Percentiles rank a stretch among this genome's conserved stretches.
Conservation (phyloP, 2,113 vertebrate genomes). For the Hypomesus transpacificus region DNA sequence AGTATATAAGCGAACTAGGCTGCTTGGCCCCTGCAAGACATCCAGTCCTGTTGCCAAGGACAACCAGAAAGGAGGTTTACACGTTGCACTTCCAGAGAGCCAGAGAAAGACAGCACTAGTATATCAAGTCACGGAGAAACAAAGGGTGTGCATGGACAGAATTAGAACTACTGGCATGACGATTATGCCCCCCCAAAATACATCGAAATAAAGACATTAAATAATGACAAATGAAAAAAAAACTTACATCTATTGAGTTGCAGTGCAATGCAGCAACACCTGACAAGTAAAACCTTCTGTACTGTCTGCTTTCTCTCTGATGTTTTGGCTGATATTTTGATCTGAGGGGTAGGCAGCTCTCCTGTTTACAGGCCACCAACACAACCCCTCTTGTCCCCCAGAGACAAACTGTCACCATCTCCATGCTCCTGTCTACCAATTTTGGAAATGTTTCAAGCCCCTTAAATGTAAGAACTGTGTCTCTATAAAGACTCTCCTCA, state of each 20-base stretch:
- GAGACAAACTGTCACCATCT: not conserved
- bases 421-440: not conserved
- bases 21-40: not conserved
- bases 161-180: not conserved
- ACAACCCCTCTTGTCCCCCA: not conserved
- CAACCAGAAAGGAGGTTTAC: conserved; percentile 17
- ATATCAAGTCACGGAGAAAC: not conserved
- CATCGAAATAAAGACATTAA: no score
- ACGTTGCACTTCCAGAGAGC: not conserved
- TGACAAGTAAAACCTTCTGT: not conserved
- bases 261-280: not conserved
- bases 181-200: no score
- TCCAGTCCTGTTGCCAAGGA: conserved; percentile 27
- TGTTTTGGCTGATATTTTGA: not conserved
- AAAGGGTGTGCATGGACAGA: not conserved
- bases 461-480: no score
- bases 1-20: no score
- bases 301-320: not conserved
- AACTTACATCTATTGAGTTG: not conserved
- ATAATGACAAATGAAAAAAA: no score
- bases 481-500: not conserved
- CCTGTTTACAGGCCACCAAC: not conserved
- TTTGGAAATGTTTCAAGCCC: no score
- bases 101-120: not conserved
- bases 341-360: not conserved